A percentile compares a stretch with the other conserved stretches of the same genome.
Evolutionary conservation across 2,888 invertebrate genomes (phyloP).

Genomic region (Acrocyrtus sp.): DNA sequence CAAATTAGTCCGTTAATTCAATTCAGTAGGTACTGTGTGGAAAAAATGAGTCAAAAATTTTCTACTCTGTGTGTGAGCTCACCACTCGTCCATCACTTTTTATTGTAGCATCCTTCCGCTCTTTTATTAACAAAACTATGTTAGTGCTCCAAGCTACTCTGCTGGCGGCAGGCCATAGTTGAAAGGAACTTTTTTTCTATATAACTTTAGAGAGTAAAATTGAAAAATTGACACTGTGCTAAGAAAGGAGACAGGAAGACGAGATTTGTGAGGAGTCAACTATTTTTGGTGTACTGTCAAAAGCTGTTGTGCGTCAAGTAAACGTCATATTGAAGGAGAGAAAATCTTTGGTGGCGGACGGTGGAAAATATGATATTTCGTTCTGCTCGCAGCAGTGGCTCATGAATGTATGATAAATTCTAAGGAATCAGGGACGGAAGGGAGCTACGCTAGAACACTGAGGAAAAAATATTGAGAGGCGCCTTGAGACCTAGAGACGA

Average conservation of each 20-base stretch:
- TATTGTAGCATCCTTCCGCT: not conserved
- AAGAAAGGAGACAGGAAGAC: not conserved
- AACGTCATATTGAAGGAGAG: no score
- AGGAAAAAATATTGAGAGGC: slow-evolving; percentile 11
- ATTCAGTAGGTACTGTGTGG: no score
- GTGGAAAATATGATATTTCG: no score
- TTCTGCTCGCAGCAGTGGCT: not conserved
- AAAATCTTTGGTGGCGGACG: no score
- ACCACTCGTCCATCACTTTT: not conserved
- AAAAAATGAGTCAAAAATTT: no score
- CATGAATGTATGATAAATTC: slow-evolving; percentile 20
- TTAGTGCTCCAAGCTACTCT: not conserved
- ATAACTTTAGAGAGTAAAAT: no score
- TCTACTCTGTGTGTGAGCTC: not conserved
- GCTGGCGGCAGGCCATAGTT: not conserved
- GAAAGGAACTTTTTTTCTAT: not conserved
- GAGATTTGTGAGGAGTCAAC: not conserved
- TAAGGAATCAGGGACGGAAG: not conserved
- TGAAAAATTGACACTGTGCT: not conserved
- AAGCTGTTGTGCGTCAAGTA: not conserved
- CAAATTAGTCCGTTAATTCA: no score
- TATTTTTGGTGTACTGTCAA: slow-evolving; percentile 2
- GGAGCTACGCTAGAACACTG: not conserved
- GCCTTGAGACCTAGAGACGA: slow-evolving; percentile 21
- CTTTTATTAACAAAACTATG: not conserved